Evolutionary conservation across 2,888 invertebrate genomes (phyloP).

Genomic region (Achlya flavicornis): DNA sequence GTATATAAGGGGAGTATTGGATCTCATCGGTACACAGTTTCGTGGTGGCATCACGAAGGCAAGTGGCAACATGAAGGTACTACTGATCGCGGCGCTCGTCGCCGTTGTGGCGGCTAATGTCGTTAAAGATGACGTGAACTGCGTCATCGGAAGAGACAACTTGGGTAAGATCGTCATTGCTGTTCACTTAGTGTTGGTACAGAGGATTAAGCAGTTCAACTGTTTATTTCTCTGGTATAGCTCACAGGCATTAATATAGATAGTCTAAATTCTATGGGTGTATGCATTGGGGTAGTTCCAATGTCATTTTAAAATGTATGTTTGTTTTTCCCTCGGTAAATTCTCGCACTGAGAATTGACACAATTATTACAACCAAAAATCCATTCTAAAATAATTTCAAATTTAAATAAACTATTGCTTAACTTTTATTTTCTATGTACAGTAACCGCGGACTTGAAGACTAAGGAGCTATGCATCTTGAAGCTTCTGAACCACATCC

Average conservation of each 20-base stretch:
- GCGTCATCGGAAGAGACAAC: slow-evolving; percentile 62
- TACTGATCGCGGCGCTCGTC: slow-evolving; percentile 56
- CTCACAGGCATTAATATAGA: background rate
- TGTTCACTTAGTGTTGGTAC: background rate
- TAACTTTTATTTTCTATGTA: background rate
- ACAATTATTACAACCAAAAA: background rate
- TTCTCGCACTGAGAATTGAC: too few species aligned
- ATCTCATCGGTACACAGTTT: slow-evolving; percentile 42
- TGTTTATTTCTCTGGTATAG: background rate
- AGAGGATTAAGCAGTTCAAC: background rate
- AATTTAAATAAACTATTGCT: too few species aligned
- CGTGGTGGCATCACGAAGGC: slow-evolving; percentile 26
- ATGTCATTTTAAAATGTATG: too few species aligned
- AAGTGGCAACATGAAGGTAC: slow-evolving; percentile 52
- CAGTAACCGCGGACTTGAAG: slow-evolving; percentile 81
- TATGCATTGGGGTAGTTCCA: too few species aligned
- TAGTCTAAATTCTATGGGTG: too few species aligned
- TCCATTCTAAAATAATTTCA: background rate
- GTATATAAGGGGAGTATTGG: slow-evolving; percentile 57
- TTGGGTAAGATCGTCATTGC: slow-evolving; percentile 57
- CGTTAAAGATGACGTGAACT: slow-evolving; percentile 56
- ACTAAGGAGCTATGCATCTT: slow-evolving; percentile 83
- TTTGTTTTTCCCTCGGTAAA: too few species aligned
- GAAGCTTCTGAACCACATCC: slow-evolving; percentile 84
- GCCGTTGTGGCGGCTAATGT: slow-evolving; percentile 64